These are phyloP conservation scores for Nephrotoma flavescens DNA, from an alignment of 2,888 invertebrate genomes.

Conservation along the genomic window DNA sequence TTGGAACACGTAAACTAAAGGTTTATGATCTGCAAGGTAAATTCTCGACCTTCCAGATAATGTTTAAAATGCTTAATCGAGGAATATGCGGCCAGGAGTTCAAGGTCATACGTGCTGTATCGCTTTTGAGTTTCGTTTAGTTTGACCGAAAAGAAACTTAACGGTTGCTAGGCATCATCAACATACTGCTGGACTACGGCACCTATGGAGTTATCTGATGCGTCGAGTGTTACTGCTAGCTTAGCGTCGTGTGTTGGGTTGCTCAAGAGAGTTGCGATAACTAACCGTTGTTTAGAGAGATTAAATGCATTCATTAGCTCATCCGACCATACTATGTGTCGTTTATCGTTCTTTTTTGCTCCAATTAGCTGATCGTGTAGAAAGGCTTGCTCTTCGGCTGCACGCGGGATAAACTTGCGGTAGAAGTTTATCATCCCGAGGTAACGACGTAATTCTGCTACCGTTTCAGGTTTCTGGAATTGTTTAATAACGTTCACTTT, in stretches of 20 bases:
- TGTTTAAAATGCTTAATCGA: conserved; percentile 23
- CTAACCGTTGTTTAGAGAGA: not conserved
- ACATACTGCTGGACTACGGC: conserved; percentile 22
- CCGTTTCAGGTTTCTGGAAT: too few relatives aligned
- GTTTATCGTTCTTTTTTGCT: not conserved
- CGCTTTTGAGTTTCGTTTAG: conserved; percentile 19
- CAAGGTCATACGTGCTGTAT: conserved; percentile 24
- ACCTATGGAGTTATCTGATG: conserved; percentile 24
- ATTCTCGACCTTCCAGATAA: conserved; percentile 18
- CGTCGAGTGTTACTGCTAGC: conserved; percentile 9
- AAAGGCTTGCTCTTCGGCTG: too few relatives aligned
- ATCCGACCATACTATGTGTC: not conserved
- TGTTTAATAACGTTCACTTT: too few relatives aligned
- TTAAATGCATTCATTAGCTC: not conserved
- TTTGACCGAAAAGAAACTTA: conserved; percentile 23
- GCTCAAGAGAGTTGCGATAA: not conserved
- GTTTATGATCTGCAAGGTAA: too few relatives aligned
- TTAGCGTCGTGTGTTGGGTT: not conserved
- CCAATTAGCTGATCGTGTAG: too few relatives aligned
- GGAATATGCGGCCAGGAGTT: conserved; percentile 24
- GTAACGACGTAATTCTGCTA: too few relatives aligned
- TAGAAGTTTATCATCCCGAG: too few relatives aligned
- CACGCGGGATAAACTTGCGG: too few relatives aligned
- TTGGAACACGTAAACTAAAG: too few relatives aligned
- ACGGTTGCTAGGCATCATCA: conserved; percentile 18